Percentiles rank a stretch among this genome's conserved stretches.
Conservation (phyloP, 2,888 invertebrate species). For the Eumacrocentrus americanus region DNA sequence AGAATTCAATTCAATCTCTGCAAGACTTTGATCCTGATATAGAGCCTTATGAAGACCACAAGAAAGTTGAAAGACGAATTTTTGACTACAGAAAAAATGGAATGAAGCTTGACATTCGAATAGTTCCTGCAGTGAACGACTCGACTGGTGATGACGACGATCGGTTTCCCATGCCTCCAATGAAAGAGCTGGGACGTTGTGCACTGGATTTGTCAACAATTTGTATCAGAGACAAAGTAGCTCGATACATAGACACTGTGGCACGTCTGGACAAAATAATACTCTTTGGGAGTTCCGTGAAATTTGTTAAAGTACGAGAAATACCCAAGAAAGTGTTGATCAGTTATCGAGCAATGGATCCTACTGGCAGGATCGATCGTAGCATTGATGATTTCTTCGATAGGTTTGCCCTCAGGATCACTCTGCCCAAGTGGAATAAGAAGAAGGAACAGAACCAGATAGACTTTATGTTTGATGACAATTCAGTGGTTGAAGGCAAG, state of each 20-base stretch:
- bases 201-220: constrained; percentile 65
- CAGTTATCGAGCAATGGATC: constrained; percentile 36
- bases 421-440: constrained; percentile 50
- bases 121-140: constrained; percentile 45
- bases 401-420: constrained; percentile 63
- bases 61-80: constrained; percentile 39
- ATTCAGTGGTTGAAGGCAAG: constrained; percentile 50
- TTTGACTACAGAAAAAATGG: constrained; percentile 53
- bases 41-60: constrained; percentile 36
- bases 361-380: constrained; percentile 61
- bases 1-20: constrained; percentile 28
- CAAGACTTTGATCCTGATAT: constrained; percentile 37
- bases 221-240: constrained; percentile 67
- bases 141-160: constrained; percentile 46
- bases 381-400: constrained; percentile 67
- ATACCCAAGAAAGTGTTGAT: constrained; percentile 23
- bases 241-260: constrained; percentile 66
- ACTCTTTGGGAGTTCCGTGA: constrained; percentile 66
- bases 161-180: constrained; percentile 65
- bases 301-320: constrained; percentile 62
- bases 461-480: constrained; percentile 55
- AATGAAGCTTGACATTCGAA: constrained; percentile 48
- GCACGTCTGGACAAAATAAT: constrained; percentile 65
- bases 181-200: constrained; percentile 61
- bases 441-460: constrained; percentile 52